Base-by-base conservation (phyloP, 1,140 invertebrate genomes). In the Mizuhopecten yessoensis region DNA sequence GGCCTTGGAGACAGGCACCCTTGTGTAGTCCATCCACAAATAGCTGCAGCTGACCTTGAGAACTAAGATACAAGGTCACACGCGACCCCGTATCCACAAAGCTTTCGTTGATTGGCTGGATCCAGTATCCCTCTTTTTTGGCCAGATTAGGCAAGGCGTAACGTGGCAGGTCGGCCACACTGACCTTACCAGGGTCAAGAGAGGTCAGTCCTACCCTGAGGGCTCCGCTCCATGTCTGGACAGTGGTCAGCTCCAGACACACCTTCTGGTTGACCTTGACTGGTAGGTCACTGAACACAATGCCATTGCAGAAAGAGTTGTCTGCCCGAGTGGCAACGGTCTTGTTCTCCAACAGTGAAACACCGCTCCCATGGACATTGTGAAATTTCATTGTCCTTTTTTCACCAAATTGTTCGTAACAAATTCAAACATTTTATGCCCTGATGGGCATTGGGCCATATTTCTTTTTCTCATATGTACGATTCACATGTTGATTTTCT, bases 1-100 rank as follows among this genome's bases (percentile, higher is more conserved):
- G 92, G 33, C 94, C 93, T 57, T 92, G 88, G 33, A 97, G 92
- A 23, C 96, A 93, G 0, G 95, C 95, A 23, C 96, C 96, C 92
- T 96, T 96, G 89, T 97, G 95, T 86, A 96, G 94, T 89, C 94
- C 95, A 93, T 97, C 96, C 29, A 97, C 94, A 93, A 96, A 97
- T 33, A 96, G 93, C 89, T 96, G 96, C 33, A 97, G 92, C 90
- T 96, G 94, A 0, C 96, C 96, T 86, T 92, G 90, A 5, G 36
- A 75, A 87, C 94, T 96, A 11, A 97, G 75, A 91, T 96, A 96
- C 36, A 96, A 92, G 45, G 94, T 97, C 23, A 97, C 75, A 23
- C 94, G 94, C 34, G 92, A 94, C 29, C 94, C 94, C 88, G 94
- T 89, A 34, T 88, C 87, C 7, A 94, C 92, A 88, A 96, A 94